These are phyloP conservation scores for Ferdinandea cuprea DNA, from an alignment of 2,888 invertebrate species.

Conservation along the genomic window DNA sequence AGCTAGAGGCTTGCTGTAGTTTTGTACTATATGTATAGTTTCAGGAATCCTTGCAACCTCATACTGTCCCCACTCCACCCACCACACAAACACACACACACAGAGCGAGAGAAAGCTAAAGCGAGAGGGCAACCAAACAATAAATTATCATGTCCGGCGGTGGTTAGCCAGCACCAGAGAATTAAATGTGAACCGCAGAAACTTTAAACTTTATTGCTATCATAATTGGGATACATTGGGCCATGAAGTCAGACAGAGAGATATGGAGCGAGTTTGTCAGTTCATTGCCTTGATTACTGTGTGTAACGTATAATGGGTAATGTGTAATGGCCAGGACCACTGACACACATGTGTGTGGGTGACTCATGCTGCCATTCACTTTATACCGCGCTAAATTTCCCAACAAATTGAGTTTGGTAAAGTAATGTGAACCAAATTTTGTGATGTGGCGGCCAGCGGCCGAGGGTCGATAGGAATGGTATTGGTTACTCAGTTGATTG, in stretches of 20 bases:
- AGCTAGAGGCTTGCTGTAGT: neutral
- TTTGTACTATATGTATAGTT: conserved; percentile 4
- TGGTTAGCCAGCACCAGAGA: conserved; percentile 52
- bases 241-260: conserved; percentile 31
- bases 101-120: neutral
- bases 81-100: neutral
- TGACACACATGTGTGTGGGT: conserved; percentile 24
- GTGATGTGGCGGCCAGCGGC: conserved; percentile 27
- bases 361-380: conserved; percentile 33
- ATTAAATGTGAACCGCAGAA: conserved; percentile 65
- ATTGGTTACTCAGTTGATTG: conserved; percentile 52
- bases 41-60: conserved; percentile 1
- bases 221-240: conserved; percentile 62
- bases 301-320: no score
- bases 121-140: conserved; percentile 31
- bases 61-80: neutral
- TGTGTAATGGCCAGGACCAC: conserved; percentile 48
- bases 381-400: conserved; percentile 49
- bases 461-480: conserved; percentile 12
- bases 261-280: conserved; percentile 41
- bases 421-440: conserved; percentile 56
- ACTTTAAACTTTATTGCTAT: conserved; percentile 66
- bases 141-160: conserved; percentile 63
- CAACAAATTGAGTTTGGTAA: conserved; percentile 56
- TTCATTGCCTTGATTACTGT: conserved; percentile 65